phyloP scores from a whole-genome alignment of 2,888 invertebrate genomes.

The Dasysyrphus tricinctus region DNA sequence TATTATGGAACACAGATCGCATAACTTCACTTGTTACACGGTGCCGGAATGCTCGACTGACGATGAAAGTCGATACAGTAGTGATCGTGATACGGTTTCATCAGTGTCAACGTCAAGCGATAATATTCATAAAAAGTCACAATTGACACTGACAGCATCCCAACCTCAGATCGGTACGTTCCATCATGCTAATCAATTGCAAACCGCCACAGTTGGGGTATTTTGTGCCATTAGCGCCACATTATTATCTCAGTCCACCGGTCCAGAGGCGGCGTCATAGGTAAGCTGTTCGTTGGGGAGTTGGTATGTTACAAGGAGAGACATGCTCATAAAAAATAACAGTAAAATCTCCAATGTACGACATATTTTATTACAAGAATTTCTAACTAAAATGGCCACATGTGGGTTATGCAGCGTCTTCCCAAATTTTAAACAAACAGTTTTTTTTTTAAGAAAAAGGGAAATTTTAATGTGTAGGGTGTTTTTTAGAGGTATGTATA shows the following conservation, averaged over 20 bases:
- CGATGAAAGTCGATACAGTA: conserved; percentile 76
- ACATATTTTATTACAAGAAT: no score
- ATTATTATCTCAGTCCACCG: conserved; percentile 84
- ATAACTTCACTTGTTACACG: conserved; percentile 82
- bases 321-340: neutral
- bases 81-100: conserved; percentile 74
- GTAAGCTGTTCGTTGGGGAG: conserved; percentile 76
- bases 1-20: conserved; percentile 79
- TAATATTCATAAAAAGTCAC: conserved; percentile 76
- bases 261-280: conserved; percentile 80
- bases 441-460: no score
- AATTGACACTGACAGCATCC: conserved; percentile 77
- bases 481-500: no score
- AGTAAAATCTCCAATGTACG: neutral
- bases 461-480: no score
- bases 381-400: neutral
- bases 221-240: conserved; percentile 85
- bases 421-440: neutral
- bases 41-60: conserved; percentile 81
- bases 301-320: neutral
- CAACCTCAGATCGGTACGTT: conserved; percentile 79
- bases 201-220: conserved; percentile 85
- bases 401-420: neutral
- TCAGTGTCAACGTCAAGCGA: conserved; percentile 79
- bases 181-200: conserved; percentile 77